Evolutionary conservation across 30 jellyfish, hydroid and myxozoan genomes (phyloP).

Genomic region (Chironex yamaguchii): DNA sequence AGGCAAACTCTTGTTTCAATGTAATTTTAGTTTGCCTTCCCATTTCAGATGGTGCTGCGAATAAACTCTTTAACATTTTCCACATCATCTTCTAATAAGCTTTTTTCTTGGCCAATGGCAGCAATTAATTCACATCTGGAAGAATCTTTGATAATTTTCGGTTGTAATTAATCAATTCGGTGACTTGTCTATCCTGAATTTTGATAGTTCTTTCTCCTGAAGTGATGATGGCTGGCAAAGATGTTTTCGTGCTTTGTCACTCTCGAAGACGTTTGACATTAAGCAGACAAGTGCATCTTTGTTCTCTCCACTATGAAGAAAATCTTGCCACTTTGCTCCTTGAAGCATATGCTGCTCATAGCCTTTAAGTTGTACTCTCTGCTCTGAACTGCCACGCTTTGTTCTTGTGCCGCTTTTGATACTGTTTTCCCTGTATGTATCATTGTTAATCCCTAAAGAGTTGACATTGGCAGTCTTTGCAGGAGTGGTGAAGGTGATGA

Average conservation of each 20-base stretch:
- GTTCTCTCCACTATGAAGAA: neutral
- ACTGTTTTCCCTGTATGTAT: constrained; percentile 1
- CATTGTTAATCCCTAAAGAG: neutral
- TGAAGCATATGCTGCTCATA: constrained; percentile 7
- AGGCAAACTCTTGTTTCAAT: constrained; percentile 18
- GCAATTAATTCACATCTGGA: no score
- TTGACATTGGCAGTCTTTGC: no score
- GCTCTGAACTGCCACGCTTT: neutral
- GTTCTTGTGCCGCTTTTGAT: neutral
- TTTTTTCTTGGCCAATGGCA: no score
- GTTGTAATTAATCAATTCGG: no score
- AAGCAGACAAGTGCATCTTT: neutral
- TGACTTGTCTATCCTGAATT: no score
- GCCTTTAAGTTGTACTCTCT: neutral
- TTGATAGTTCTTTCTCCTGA: no score
- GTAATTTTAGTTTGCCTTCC: constrained; percentile 1
- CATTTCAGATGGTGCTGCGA: constrained; percentile 5
- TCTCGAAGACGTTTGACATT: no score
- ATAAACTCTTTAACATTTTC: no score
- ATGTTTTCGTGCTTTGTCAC: no score
- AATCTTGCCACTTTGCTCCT: neutral
- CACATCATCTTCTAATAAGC: no score
- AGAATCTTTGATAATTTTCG: no score
- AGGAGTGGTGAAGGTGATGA: neutral
- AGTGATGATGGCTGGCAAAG: no score